These are phyloP conservation scores for Cheilosia scutellata DNA, from an alignment of 2,888 invertebrate species.

Conservation along the genomic window DNA sequence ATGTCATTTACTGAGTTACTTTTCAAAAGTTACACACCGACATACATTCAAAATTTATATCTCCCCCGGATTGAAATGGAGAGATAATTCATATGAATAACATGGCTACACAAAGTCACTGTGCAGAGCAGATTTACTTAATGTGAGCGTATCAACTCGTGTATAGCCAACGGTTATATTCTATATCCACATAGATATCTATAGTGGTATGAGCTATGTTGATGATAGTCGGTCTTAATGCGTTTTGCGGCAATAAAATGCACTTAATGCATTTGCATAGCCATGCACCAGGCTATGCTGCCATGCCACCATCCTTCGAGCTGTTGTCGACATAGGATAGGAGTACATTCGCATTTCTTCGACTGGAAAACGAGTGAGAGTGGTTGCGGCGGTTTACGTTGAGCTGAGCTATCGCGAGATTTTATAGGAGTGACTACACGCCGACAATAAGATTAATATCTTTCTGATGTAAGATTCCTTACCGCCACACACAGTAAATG, in stretches of 20 bases:
- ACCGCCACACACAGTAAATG: constrained; percentile 55
- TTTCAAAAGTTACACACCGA: too few species aligned
- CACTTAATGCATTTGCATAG: constrained; percentile 79
- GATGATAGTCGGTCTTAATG: constrained; percentile 70
- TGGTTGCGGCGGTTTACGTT: constrained; percentile 12
- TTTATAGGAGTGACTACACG: constrained; percentile 43
- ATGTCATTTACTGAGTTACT: too few species aligned
- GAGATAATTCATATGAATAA: too few species aligned
- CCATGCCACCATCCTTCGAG: constrained; percentile 30
- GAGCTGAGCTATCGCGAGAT: constrained; percentile 34
- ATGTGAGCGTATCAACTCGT: too few species aligned
- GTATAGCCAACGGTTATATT: too few species aligned
- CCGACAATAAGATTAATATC: constrained; percentile 74
- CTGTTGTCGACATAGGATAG: constrained; percentile 50
- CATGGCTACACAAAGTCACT: too few species aligned
- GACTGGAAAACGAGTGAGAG: constrained; percentile 12
- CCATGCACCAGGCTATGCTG: not conserved
- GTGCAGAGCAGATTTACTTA: too few species aligned
- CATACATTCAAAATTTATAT: too few species aligned
- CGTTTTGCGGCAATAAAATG: constrained; percentile 80
- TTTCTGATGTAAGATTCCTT: constrained; percentile 71
- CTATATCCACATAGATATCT: constrained; percentile 13
- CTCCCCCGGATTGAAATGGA: too few species aligned
- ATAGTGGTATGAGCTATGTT: constrained; percentile 23
- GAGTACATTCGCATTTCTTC: constrained; percentile 57